Base-by-base conservation (phyloP, 2,113 vertebrate genomes). In the Elaphurus davidianus region DNA sequence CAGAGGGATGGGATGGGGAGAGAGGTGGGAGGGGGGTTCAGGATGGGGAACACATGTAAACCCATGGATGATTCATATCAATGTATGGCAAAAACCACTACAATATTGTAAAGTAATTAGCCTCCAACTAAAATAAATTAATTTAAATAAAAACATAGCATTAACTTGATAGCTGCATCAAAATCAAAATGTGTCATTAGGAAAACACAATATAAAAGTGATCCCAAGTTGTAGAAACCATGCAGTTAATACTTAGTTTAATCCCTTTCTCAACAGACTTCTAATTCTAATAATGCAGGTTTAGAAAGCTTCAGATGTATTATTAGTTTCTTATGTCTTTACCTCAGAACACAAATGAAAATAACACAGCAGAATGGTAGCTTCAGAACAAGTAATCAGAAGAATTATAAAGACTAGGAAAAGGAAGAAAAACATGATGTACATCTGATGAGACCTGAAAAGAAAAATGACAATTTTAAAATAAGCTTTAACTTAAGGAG, bases 281-380 rank as follows among this genome's bases (percentile, higher is more conserved):
- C 36, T 79, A 85, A 87, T 89, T 95, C 54, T 50, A 97, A 57
- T 40, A 78, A 93, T 74, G 14, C 21, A 76, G 74, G 6, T 84
- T 86, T 55, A 30, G 40, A 95, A 95, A 36, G 78, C n/a, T 82
- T 91, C 89, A 74, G 13, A 30, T 94, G 15, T 25, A 60, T 88
- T 88, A 15, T 88, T 88, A 15, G 28, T 45, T 84, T 96, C 67
- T 21, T 76, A 3, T 47, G 85, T 71, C 79, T 96, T 99, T 98
- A 99, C 99, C 99, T 99, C 99, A 76, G 99, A 99, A 98, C 99
- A 99, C 33, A 99, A 99, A 97, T 99, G 99, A 98, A 99, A 99
- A 98, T 99, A 99, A 98, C 99, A 99, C 60, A 99, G 99, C 98
- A 99, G 98, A 98, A 99, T 98, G 10, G 99, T 99, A 95, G 99